These are phyloP conservation scores for Vandiemenella viatica DNA, from an alignment of 2,888 invertebrate genomes.

Conservation along the genomic window DNA sequence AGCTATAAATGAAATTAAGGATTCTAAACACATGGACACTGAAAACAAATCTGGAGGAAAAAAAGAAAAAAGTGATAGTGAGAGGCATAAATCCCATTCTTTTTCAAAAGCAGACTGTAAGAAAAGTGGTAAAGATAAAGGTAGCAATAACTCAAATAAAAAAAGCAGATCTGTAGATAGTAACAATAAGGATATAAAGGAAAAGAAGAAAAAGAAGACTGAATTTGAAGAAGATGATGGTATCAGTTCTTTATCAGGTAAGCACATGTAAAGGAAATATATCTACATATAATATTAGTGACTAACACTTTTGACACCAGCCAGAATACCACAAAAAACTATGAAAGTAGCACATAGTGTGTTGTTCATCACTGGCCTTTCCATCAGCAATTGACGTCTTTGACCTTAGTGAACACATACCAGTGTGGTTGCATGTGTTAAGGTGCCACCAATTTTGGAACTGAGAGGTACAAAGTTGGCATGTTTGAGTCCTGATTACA, in stretches of 20 bases:
- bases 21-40: slow-evolving; percentile 25
- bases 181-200: slow-evolving; percentile 25
- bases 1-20: slow-evolving; percentile 40
- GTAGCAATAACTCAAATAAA: slow-evolving; percentile 21
- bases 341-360: no score
- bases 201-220: slow-evolving; percentile 1
- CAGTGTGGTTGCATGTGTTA: no score
- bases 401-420: no score
- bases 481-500: no score
- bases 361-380: no score
- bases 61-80: slow-evolving; percentile 9
- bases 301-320: no score
- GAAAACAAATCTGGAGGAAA: slow-evolving; percentile 15
- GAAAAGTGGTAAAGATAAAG: slow-evolving; percentile 17
- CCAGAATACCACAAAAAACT: no score
- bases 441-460: no score
- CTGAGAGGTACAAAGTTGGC: no score
- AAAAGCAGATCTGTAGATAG: slow-evolving; percentile 24
- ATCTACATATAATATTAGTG: no score
- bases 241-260: slow-evolving; percentile 54
- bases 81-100: slow-evolving; percentile 16
- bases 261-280: no score
- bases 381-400: no score
- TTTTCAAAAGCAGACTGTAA: slow-evolving; percentile 19
- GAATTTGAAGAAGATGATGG: slow-evolving; percentile 34